A percentile compares a stretch with the other conserved stretches of the same genome.
These are phyloP conservation scores for Eremophila alpestris DNA, from an alignment of 2,797 vertebrate species.

Conservation along the genomic window DNA sequence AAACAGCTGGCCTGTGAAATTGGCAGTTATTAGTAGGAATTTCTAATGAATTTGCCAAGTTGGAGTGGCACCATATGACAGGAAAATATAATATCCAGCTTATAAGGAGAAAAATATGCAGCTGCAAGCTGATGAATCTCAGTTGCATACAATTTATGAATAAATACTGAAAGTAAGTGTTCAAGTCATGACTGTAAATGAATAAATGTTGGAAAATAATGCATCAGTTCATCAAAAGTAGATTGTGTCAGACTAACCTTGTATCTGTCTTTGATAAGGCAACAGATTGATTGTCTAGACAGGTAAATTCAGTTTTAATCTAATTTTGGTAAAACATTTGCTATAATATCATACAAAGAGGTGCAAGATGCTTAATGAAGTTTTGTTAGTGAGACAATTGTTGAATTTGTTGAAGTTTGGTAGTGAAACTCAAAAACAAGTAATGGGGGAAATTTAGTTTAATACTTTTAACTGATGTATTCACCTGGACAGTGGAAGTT, in stretches of 20 bases:
- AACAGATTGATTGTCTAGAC: not conserved
- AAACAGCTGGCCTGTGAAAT: not conserved
- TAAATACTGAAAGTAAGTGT: not conserved
- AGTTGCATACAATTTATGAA: not conserved
- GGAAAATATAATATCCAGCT: not conserved
- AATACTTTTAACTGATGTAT: not conserved
- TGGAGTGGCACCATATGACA: not conserved
- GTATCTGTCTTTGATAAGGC: not conserved
- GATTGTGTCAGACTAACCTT: not conserved
- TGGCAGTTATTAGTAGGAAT: not conserved
- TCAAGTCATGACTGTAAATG: not conserved
- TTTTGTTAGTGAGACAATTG: not conserved
- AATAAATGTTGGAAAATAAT: not conserved
- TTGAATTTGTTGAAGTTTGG: not conserved
- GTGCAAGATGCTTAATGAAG: not conserved
- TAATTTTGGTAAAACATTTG: not conserved
- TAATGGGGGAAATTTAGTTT: not conserved
- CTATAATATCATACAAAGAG: not conserved
- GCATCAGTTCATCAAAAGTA: not conserved
- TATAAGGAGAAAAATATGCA: not conserved
- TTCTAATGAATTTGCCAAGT: not conserved
- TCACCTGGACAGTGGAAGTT: not conserved
- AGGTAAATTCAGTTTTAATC: not conserved
- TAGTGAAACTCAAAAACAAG: not conserved
- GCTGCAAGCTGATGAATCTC: not conserved